Percentiles rank a stretch among this genome's conserved stretches.
These are phyloP conservation scores for Babyrousa celebensis DNA, from an alignment of 2,797 vertebrate species.

Conservation along the genomic window DNA sequence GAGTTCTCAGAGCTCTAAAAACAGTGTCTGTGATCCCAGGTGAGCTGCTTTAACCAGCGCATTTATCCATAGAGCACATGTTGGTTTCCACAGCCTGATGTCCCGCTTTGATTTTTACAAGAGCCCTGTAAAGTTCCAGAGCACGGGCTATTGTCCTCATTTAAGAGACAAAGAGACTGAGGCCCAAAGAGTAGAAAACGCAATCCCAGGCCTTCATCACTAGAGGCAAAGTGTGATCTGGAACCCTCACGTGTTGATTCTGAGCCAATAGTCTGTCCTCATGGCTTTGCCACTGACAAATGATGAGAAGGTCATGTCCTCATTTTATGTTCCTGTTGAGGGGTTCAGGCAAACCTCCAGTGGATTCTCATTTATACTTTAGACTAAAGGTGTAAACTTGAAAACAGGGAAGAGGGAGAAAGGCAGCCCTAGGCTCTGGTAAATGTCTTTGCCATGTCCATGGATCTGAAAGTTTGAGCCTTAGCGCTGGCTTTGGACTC, in stretches of 20 bases:
- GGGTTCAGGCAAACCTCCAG: background rate
- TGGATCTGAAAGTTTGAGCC: background rate
- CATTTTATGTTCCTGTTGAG: background rate
- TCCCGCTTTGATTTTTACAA: constrained; percentile 10
- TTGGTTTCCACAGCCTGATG: background rate
- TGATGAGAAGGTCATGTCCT: background rate
- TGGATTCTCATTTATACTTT: background rate
- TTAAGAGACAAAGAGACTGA: constrained; percentile 34
- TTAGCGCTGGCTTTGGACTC: background rate
- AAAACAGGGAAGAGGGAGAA: background rate
- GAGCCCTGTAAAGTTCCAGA: background rate
- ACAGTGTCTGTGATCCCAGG: constrained; percentile 98
- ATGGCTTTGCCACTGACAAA: background rate
- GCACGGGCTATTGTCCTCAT: background rate
- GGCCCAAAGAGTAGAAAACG: background rate
- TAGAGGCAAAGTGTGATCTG: background rate
- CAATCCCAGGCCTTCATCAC: background rate
- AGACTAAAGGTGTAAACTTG: background rate
- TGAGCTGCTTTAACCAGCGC: constrained; percentile 88
- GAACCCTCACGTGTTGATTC: background rate
- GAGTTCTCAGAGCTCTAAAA: constrained; percentile 97
- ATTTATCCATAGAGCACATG: background rate
- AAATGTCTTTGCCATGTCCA: background rate
- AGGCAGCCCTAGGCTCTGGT: background rate
- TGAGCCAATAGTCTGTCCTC: background rate